Base-by-base conservation (phyloP, 1,140 invertebrate species). In the Coenobita brevimanus region DNA sequence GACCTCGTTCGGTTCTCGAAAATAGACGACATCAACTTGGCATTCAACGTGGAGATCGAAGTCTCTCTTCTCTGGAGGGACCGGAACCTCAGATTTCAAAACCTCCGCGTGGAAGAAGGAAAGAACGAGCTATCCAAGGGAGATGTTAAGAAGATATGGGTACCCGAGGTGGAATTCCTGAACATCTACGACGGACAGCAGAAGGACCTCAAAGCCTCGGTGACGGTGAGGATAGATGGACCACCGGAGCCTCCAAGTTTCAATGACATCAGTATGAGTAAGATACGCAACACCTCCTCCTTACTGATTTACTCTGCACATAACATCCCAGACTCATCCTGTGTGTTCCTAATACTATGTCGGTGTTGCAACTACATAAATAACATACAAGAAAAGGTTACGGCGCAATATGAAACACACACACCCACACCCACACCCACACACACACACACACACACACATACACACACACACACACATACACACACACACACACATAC, bases 1-100 rank as follows among this genome's bases (percentile, higher is more conserved):
- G 82, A 85, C n/a, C 82, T 85, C 38, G 57, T 85, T 30, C 57
- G 82, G 71, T 85, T 85, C 38, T 85, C 82, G 13, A 85, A 85
- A 33, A 85, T 85, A 13, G 82, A 85, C 36, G 82, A 85, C 54
- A 85, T 85, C 54, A 76, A 85, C 82, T 38, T 85, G 27, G 82
- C 82, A 33, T 85, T 85, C 33, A 54, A 85, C 82, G 54, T 85
- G 17, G 82, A 85, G 54, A 85, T 85, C 50, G 82, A 85, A 71
- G 69, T 85, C 6, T 24, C 82, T 1, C 50, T 85, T 33, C n/a
- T 33, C 0, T 85, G 82, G 82, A 17, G 30, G 0, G 82, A 85
- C 54, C 10, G 54, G 4, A 85, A 85, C 71, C 36, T 85, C 0
- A 54, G 27, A 8, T 75, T 76, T 30, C 50, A 76, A 33, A 85